Evolutionary conservation across 2,888 invertebrate species (phyloP).

Genomic region (Malacosoma neustria): DNA sequence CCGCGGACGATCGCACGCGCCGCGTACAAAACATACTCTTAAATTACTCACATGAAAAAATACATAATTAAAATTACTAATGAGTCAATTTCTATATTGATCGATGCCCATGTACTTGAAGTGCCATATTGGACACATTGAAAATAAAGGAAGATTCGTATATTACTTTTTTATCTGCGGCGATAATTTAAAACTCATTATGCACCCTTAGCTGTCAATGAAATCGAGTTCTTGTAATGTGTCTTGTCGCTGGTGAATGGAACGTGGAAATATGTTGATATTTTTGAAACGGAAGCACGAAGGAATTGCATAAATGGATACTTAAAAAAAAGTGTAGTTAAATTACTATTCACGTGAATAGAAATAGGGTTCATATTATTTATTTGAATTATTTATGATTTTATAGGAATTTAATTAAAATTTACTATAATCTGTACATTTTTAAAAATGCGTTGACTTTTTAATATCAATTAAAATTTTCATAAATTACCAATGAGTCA

Average conservation of each 20-base stretch:
- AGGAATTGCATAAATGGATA: too few species aligned
- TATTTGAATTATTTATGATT: too few species aligned
- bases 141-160: conserved; percentile 23
- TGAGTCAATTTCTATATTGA: conserved; percentile 4
- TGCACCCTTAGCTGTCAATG: conserved; percentile 65
- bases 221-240: conserved; percentile 72
- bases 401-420: too few species aligned
- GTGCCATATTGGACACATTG: conserved; percentile 5
- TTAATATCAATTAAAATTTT: too few species aligned
- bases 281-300: conserved; percentile 68
- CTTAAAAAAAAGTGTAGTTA: too few species aligned
- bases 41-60: conserved; percentile 5
- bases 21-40: conserved; percentile 14
- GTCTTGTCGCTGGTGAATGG: too few species aligned
- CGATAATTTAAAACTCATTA: conserved; percentile 74
- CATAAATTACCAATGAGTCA: too few species aligned
- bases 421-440: too few species aligned
- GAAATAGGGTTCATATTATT: too few species aligned
- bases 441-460: too few species aligned
- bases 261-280: conserved; percentile 71
- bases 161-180: conserved; percentile 65
- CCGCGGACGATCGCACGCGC: conserved; percentile 12
- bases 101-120: conserved; percentile 12
- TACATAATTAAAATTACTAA: conserved; percentile 13
- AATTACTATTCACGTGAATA: too few species aligned